Conservation (phyloP, 2,797 vertebrate species). For the Tadarida brasiliensis region DNA sequence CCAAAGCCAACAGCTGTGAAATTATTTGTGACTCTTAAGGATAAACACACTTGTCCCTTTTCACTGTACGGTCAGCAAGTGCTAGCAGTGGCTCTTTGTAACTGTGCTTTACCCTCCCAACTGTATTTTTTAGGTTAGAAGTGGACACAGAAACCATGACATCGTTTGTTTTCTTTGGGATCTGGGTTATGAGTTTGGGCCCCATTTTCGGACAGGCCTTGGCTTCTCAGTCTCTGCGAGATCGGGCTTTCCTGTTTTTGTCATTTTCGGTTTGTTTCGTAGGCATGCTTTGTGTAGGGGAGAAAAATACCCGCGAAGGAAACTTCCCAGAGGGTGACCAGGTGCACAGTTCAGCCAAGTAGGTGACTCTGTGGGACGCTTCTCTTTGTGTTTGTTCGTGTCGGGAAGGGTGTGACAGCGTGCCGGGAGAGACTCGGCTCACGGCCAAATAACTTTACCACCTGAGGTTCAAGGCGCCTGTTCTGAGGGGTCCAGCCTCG, state of each 20-base stretch:
- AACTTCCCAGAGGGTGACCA: conserved; percentile 61
- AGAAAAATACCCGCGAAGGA: conserved; percentile 50
- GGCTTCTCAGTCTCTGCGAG: not conserved
- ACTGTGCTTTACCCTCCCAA: not conserved
- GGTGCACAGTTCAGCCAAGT: conserved; percentile 71
- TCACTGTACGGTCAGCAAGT: not conserved
- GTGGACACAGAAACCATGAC: not conserved
- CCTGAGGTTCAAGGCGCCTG: conserved; percentile 57
- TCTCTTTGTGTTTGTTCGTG: conserved; percentile 75
- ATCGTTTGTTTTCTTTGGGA: not conserved
- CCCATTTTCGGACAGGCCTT: not conserved
- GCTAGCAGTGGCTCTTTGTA: not conserved
- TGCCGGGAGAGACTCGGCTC: not conserved
- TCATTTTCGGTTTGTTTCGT: not conserved
- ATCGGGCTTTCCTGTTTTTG: conserved; percentile 77
- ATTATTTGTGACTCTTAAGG: conserved; percentile 21
- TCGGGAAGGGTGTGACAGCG: conserved; percentile 74
- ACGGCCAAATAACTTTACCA: conserved; percentile 80
- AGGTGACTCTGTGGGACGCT: conserved; percentile 38
- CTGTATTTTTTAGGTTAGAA: not conserved
- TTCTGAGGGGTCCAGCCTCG: not conserved
- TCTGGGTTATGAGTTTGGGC: not conserved
- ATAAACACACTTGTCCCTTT: conserved; percentile 24
- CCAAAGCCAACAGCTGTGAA: conserved; percentile 71
- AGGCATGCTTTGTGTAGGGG: not conserved